Percentiles rank a stretch among this genome's conserved stretches.
These are phyloP conservation scores for Okamejei kenojei DNA, from an alignment of 2,797 vertebrate species.

Conservation along the genomic window DNA sequence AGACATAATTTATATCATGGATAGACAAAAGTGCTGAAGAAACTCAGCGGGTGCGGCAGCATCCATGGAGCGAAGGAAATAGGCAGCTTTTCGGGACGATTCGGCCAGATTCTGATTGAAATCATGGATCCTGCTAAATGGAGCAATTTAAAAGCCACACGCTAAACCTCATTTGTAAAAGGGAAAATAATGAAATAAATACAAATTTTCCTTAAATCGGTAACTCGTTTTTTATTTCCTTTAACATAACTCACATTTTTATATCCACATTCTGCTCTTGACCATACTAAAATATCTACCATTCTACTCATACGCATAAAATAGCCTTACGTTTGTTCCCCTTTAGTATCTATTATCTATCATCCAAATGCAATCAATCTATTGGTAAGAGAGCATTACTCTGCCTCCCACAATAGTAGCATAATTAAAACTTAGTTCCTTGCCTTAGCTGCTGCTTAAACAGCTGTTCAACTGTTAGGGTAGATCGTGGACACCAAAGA, in stretches of 20 bases:
- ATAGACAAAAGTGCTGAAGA: too few relatives aligned
- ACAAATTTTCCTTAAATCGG: not conserved
- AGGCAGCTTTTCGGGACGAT: too few relatives aligned
- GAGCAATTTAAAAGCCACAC: not conserved
- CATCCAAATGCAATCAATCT: not conserved
- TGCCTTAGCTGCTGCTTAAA: not conserved
- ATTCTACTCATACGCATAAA: not conserved
- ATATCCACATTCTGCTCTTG: not conserved
- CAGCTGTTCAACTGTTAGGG: not conserved
- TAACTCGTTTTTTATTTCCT: slow-evolving; percentile 17
- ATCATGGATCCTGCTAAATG: not conserved
- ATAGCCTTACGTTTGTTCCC: not conserved
- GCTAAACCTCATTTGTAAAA: not conserved
- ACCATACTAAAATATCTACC: not conserved
- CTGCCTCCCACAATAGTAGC: not conserved
- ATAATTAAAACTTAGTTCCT: not conserved
- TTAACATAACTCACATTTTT: slow-evolving; percentile 4
- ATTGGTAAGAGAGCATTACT: not conserved
- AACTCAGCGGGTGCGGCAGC: too few relatives aligned
- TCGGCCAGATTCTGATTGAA: not conserved
- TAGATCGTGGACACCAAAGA: not conserved
- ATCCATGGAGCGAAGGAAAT: too few relatives aligned
- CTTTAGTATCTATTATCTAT: not conserved
- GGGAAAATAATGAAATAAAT: not conserved
- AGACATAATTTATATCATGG: not conserved